Conservation (phyloP, 2,113 vertebrate genomes). For the Archilochus colubris region DNA sequence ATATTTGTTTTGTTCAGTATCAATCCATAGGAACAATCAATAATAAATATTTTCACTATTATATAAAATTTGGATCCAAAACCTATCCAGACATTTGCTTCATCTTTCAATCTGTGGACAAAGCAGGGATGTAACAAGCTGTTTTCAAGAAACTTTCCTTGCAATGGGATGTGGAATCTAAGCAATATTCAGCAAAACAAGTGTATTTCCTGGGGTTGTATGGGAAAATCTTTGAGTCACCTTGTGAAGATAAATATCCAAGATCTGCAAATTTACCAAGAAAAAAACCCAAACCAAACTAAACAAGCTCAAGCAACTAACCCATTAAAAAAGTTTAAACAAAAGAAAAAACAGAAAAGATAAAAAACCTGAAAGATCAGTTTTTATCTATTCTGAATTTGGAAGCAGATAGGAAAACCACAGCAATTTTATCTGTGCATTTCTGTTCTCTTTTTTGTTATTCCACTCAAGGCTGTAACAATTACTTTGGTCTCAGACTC, state of each 20-base stretch:
- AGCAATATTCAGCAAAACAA: background rate
- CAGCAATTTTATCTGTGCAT: background rate
- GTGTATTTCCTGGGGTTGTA: background rate
- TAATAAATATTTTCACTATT: background rate
- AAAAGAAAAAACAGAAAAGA: background rate
- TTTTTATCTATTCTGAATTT: rapidly evolving
- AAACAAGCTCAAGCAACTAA: background rate
- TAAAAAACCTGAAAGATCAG: background rate
- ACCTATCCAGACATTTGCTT: background rate
- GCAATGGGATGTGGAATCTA: rapidly evolving
- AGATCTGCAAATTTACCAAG: background rate
- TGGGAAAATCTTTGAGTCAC: background rate
- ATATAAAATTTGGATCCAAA: background rate
- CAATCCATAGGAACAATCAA: background rate
- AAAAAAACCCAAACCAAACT: background rate
- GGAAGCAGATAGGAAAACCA: background rate
- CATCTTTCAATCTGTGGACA: background rate
- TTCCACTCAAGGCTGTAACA: background rate
- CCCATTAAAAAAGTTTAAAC: rapidly evolving
- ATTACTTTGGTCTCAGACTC: background rate
- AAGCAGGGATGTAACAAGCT: background rate
- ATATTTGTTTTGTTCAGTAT: background rate
- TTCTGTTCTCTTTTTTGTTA: background rate
- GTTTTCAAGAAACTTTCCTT: background rate
- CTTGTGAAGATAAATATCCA: background rate